Base-by-base conservation (phyloP, 2,797 vertebrate genomes). In the Morelia viridis region DNA sequence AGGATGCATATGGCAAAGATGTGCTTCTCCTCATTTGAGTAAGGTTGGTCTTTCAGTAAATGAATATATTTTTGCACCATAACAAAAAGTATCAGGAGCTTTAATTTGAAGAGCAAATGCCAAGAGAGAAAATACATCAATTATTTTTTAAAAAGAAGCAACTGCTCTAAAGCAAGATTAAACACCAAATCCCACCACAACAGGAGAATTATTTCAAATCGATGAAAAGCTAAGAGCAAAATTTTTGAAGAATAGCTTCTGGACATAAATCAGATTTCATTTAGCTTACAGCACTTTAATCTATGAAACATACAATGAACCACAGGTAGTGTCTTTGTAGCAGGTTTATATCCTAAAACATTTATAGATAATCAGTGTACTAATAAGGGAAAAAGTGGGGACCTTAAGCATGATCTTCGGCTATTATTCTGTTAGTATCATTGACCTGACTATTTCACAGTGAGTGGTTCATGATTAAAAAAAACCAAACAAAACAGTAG, bases 121-220 rank as follows among this genome's bases (percentile, higher is more conserved):
- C 24, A 19, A 88, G 89, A 90, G 41, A 85, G 17, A 28, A 85
- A 92, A 62, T 4, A 58, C 1, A 8, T 89, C 90, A 61, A 90
- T 87, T 85, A 0, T 0, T 60, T 35, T 68, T 68, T 86, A 58
- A 88, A 57, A 56, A 53, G 91, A 10, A 41, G 5, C 22, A n/a
- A 85, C 50, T 56, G 53, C 50, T 31, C 57, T 89, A 46, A 89
- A 87, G 58, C 31, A 90, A 60, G 93, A 89, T 4, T 57, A 91
- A 91, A 90, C 22, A 86, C 0, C 0, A 17, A 24, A 65, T 91
- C 91, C 91, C 93, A 61, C 0, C 28, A 5, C 64, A 80, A 57
- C 90, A 89, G 90, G 10, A 4, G 50, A 93, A 94, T 87, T 89
- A 87, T 28, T 93, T 90, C 9, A 71, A 35, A 15, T 19, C 62